A percentile compares a stretch with the other conserved stretches of the same genome.
These are phyloP conservation scores for Neolamprologus tretocephalus DNA, from an alignment of 2,113 vertebrate genomes.

Conservation along the genomic window DNA sequence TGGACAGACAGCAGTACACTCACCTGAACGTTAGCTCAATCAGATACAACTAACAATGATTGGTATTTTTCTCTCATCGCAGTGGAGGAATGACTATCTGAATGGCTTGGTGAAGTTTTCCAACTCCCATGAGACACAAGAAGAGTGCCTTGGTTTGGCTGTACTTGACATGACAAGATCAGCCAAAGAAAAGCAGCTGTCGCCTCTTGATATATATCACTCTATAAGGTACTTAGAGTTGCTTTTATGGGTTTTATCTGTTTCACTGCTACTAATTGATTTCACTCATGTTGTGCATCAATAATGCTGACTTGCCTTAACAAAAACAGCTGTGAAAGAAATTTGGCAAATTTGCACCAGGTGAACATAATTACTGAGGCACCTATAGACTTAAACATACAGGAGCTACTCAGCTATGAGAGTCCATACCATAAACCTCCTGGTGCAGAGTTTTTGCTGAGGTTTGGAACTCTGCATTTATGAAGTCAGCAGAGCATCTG, in stretches of 20 bases:
- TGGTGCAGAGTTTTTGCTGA: not conserved
- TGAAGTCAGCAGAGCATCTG: not conserved
- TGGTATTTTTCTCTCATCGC: not conserved
- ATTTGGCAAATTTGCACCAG: not conserved
- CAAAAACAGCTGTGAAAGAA: not conserved
- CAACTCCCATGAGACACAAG: slow-evolving; percentile 88
- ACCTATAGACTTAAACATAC: not conserved
- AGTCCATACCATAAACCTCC: not conserved
- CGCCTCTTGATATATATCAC: slow-evolving; percentile 86
- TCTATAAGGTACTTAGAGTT: slow-evolving; percentile 75
- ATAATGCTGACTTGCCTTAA: not conserved
- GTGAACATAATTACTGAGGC: not conserved
- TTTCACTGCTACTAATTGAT: not conserved
- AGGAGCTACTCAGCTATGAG: not conserved
- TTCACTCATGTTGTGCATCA: not conserved
- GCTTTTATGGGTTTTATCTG: not conserved
- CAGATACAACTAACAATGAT: not conserved
- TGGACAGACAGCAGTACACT: not conserved
- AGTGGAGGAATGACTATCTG: slow-evolving; percentile 96
- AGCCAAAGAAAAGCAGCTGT: slow-evolving; percentile 86
- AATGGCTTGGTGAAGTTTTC: slow-evolving; percentile 82
- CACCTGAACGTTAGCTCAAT: not conserved
- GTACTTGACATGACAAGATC: slow-evolving; percentile 95
- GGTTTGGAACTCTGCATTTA: not conserved
- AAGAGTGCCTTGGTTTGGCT: slow-evolving; percentile 97